Conservation (phyloP, 1,140 invertebrate species). For the Eufriesea mexicana region DNA sequence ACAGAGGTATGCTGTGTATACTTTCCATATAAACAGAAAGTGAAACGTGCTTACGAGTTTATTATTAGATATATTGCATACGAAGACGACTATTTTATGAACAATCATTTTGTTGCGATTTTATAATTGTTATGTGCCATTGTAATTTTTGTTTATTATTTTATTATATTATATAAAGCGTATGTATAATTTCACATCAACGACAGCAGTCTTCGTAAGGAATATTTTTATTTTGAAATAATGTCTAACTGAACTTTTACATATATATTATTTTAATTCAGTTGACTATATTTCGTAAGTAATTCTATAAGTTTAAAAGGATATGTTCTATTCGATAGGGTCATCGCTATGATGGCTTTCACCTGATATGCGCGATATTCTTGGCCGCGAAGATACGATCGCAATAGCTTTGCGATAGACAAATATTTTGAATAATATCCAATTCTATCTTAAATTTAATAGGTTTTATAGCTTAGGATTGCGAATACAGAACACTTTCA, state of each 20-base stretch:
- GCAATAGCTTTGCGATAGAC: constrained; percentile 71
- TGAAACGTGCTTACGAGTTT: constrained; percentile 60
- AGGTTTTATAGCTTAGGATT: constrained; percentile 52
- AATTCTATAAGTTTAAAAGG: constrained; percentile 47
- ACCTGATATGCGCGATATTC: constrained; percentile 80
- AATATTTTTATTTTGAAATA: constrained; percentile 19
- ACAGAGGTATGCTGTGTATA: constrained; percentile 72
- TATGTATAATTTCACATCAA: constrained; percentile 12
- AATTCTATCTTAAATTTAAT: constrained; percentile 50
- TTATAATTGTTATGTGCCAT: neutral
- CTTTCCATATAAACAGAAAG: constrained; percentile 72
- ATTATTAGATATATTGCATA: constrained; percentile 46
- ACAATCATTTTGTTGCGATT: neutral
- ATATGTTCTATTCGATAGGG: constrained; percentile 48
- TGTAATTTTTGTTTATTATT: constrained; percentile 9
- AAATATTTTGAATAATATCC: constrained; percentile 45
- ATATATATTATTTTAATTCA: constrained; percentile 19
- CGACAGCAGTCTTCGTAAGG: constrained; percentile 39
- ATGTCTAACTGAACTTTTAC: constrained; percentile 9
- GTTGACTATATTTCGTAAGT: constrained; percentile 22
- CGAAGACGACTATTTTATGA: constrained; percentile 38
- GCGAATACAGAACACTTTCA: constrained; percentile 57
- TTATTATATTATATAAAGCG: constrained; percentile 23
- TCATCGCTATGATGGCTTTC: constrained; percentile 66
- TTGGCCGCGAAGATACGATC: constrained; percentile 77